These are phyloP conservation scores for Heliocidaris erythrogramma DNA, from an alignment of 35 echinoderm and acorn worm genomes.

Conservation along the genomic window DNA sequence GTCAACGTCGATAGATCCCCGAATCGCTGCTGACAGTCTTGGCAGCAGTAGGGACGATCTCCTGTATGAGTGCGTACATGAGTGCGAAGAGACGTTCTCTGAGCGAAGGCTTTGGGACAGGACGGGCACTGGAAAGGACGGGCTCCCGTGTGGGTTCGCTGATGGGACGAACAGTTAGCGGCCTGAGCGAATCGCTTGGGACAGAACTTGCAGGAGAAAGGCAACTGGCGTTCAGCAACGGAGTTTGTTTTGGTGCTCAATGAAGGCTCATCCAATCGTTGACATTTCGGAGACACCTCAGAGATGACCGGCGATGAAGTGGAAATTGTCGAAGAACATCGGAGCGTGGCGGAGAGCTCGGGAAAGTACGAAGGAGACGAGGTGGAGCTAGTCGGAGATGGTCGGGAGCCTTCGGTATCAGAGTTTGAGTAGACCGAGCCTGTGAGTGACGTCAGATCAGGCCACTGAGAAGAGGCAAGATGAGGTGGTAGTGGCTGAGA, in stretches of 20 bases:
- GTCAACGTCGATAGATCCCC: slow-evolving; percentile 40
- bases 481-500: not conserved
- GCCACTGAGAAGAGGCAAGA: not conserved
- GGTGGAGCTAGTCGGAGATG: not conserved
- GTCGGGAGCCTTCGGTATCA: not conserved
- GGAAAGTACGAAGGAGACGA: not conserved
- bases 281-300: not conserved
- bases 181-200: slow-evolving; percentile 47
- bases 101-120: slow-evolving; percentile 46
- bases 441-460: not conserved
- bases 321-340: not conserved
- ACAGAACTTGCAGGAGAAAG: not conserved
- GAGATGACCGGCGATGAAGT: not conserved
- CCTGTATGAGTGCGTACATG: slow-evolving; percentile 43
- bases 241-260: not conserved
- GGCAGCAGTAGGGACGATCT: slow-evolving; percentile 40
- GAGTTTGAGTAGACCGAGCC: not conserved
- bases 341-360: not conserved
- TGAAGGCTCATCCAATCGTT: not conserved
- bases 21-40: slow-evolving; percentile 32
- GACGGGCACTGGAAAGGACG: slow-evolving; percentile 33
- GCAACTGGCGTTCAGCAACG: not conserved
- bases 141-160: slow-evolving; percentile 43
- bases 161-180: slow-evolving; percentile 15
- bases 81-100: slow-evolving; percentile 35